Conservation (phyloP, 2,113 vertebrate genomes). For the Gasterosteus aculeatus region DNA sequence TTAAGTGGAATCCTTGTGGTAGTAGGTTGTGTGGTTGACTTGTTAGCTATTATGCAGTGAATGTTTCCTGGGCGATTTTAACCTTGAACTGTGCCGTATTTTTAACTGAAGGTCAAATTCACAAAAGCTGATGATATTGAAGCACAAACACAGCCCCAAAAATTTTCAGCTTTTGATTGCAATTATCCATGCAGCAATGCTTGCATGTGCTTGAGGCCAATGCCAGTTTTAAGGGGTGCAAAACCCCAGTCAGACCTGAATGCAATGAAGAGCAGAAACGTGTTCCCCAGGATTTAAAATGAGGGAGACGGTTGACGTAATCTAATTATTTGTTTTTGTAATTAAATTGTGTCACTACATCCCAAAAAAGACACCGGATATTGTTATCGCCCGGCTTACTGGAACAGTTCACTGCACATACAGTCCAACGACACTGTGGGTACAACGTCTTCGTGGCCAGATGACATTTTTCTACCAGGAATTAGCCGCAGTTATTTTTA, state of each 20-base stretch:
- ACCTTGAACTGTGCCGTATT: not conserved
- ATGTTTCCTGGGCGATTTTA: not conserved
- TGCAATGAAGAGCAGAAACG: not conserved
- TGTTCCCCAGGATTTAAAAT: not conserved
- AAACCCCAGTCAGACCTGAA: not conserved
- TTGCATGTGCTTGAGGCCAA: not conserved
- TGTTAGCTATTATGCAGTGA: conserved; percentile 24
- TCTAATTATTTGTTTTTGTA: not conserved
- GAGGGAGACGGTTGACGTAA: not conserved
- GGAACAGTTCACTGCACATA: conserved; percentile 40
- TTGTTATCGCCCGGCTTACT: conserved; percentile 38
- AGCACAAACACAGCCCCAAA: not conserved
- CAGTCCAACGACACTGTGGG: conserved; percentile 33
- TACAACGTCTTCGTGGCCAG: conserved; percentile 32
- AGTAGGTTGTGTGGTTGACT: conserved; percentile 2
- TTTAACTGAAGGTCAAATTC: not conserved
- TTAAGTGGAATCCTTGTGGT: conserved; percentile 19
- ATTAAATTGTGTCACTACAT: not conserved
- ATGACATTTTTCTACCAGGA: conserved; percentile 41
- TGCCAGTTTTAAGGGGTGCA: not conserved
- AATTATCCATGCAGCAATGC: not conserved
- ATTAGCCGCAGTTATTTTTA: conserved; percentile 37
- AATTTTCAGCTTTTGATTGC: not conserved
- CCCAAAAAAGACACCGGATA: not conserved
- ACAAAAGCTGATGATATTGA: not conserved